Percentiles rank a stretch among this genome's conserved stretches.
These are phyloP conservation scores for Patella depressa DNA, from an alignment of 2,888 invertebrate species.

Conservation along the genomic window DNA sequence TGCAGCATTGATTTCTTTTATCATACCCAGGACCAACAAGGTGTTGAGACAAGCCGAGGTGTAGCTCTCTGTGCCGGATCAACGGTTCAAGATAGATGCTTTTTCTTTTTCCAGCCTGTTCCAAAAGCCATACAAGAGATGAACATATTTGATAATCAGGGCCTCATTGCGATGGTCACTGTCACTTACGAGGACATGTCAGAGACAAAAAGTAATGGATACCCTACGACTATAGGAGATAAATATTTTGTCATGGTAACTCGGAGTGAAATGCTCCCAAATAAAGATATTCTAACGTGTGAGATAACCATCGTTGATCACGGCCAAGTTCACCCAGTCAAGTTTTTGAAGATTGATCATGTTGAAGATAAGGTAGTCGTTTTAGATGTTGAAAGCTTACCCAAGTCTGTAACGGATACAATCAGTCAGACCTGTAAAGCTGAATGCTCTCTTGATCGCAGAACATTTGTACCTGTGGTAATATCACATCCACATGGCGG, in stretches of 20 bases:
- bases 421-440: background rate
- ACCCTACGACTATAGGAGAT: background rate
- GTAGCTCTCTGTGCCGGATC: background rate
- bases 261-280: background rate
- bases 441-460: background rate
- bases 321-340: background rate
- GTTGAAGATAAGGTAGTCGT: background rate
- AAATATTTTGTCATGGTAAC: background rate
- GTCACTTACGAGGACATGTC: background rate
- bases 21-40: background rate
- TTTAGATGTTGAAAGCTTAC: background rate
- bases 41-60: background rate
- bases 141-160: background rate
- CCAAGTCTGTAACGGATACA: background rate
- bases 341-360: background rate
- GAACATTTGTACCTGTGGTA: background rate
- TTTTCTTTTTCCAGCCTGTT: background rate
- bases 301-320: background rate
- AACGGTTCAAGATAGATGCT: background rate
- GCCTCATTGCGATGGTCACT: background rate
- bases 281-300: background rate
- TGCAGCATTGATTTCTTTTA: background rate
- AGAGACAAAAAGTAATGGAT: background rate
- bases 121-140: background rate
- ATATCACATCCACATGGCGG: background rate